Evolutionary conservation across 1,140 invertebrate species (phyloP).

Genomic region (Drosophila miranda): DNA sequence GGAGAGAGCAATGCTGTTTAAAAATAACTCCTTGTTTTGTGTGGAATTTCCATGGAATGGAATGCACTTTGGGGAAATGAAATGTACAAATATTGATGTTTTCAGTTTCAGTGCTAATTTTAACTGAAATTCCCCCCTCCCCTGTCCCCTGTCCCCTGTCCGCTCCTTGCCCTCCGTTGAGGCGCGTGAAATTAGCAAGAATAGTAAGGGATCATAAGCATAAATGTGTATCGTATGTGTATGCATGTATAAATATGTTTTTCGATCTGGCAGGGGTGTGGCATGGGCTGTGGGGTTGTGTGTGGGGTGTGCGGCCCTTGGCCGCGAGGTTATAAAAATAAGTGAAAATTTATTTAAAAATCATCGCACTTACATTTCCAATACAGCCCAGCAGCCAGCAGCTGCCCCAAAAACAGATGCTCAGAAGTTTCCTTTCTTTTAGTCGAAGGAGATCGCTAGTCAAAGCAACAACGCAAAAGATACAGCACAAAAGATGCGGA

Average conservation of each 20-base stretch:
- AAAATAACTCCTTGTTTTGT: slow-evolving; percentile 48
- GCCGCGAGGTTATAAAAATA: slow-evolving; percentile 52
- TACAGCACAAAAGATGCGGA: background rate
- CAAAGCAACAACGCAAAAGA: slow-evolving; percentile 54
- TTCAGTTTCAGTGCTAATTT: slow-evolving; percentile 43
- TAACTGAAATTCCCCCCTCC: slow-evolving; percentile 23
- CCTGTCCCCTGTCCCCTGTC: no score
- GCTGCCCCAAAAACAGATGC: slow-evolving; percentile 46
- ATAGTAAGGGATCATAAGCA: slow-evolving; percentile 26
- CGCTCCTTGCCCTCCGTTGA: no score
- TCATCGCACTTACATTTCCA: slow-evolving; percentile 58
- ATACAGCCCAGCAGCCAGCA: slow-evolving; percentile 36
- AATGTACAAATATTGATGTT: slow-evolving; percentile 52
- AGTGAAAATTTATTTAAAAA: slow-evolving; percentile 63
- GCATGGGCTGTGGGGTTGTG: background rate
- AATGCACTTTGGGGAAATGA: slow-evolving; percentile 44
- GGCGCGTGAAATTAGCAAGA: slow-evolving; percentile 24
- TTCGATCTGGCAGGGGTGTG: background rate
- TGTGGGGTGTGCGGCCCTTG: slow-evolving; percentile 21
- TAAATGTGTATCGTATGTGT: background rate
- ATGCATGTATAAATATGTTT: slow-evolving; percentile 8
- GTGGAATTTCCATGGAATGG: slow-evolving; percentile 35
- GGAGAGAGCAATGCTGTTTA: slow-evolving; percentile 36
- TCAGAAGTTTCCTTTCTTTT: slow-evolving; percentile 70
- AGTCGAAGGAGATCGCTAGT: slow-evolving; percentile 69